Evolutionary conservation across 2,888 invertebrate species (phyloP).

Genomic region (Lepidochitona cinerea): DNA sequence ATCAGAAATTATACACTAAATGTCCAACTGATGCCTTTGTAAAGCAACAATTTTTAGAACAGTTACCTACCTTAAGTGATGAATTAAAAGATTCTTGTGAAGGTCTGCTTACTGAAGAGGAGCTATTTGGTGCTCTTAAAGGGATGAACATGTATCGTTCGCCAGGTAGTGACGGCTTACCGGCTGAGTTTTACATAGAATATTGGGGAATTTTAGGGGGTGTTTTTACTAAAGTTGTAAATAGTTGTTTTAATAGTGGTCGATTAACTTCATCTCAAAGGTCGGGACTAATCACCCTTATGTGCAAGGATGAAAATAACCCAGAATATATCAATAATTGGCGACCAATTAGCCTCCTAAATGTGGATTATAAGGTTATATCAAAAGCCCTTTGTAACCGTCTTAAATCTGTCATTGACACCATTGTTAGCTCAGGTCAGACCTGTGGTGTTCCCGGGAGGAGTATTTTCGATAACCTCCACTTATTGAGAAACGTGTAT

Average conservation of each 20-base stretch:
- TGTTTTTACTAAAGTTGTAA: too few relatives aligned
- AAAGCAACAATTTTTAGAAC: too few relatives aligned
- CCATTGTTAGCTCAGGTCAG: conserved; percentile 29
- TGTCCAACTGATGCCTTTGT: too few relatives aligned
- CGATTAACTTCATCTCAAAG: conserved; percentile 18
- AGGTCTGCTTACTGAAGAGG: too few relatives aligned
- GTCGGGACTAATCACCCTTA: conserved; percentile 20
- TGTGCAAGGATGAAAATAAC: conserved; percentile 33
- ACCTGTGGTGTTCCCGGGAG: conserved; percentile 35
- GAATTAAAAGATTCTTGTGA: too few relatives aligned
- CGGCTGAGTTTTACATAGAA: too few relatives aligned
- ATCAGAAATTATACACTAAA: too few relatives aligned
- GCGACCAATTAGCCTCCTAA: conserved; percentile 36
- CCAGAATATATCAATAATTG: conserved; percentile 32
- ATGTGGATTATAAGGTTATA: conserved; percentile 37
- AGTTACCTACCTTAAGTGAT: too few relatives aligned
- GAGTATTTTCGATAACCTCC: conserved; percentile 35
- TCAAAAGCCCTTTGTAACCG: conserved; percentile 33
- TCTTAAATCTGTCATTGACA: conserved; percentile 21
- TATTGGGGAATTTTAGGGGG: too few relatives aligned
- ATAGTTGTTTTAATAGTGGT: conserved; percentile 14
- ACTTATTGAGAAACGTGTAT: conserved; percentile 30
- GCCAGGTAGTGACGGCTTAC: too few relatives aligned
- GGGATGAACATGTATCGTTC: too few relatives aligned
- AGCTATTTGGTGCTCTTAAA: too few relatives aligned